A percentile compares a stretch with the other conserved stretches of the same genome.
These are phyloP conservation scores for Bos taurus DNA, from an alignment of 2,113 vertebrate species.

Conservation along the genomic window ARS-UCD2.0 NC_037348.1:65780001-65780500, in stretches of 20 bases:
- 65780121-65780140: slow-evolving; percentile 38
- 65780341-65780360: not conserved
- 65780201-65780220: slow-evolving; percentile 58
- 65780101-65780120: not conserved
- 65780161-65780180: slow-evolving; percentile 38
- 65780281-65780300: slow-evolving; percentile 61
- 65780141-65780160: slow-evolving; percentile 51
- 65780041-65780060: slow-evolving; percentile 35
- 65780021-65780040: slow-evolving; percentile 60
- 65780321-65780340: slow-evolving; percentile 39
- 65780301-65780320: slow-evolving; percentile 22
- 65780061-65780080: slow-evolving; percentile 14
- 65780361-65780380: slow-evolving; percentile 16
- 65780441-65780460: not conserved
- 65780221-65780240: slow-evolving; percentile 36
- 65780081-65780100: not conserved
- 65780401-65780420: not conserved
- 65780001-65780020: not conserved
- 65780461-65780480: not conserved
- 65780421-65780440: not conserved
- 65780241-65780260: slow-evolving; percentile 54
- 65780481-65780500: slow-evolving; percentile 19
- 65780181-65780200: slow-evolving; percentile 57
- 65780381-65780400: not conserved
- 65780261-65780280: slow-evolving; percentile 45